Conservation (phyloP, 2,797 vertebrate species). For the Esox masquinongy region DNA sequence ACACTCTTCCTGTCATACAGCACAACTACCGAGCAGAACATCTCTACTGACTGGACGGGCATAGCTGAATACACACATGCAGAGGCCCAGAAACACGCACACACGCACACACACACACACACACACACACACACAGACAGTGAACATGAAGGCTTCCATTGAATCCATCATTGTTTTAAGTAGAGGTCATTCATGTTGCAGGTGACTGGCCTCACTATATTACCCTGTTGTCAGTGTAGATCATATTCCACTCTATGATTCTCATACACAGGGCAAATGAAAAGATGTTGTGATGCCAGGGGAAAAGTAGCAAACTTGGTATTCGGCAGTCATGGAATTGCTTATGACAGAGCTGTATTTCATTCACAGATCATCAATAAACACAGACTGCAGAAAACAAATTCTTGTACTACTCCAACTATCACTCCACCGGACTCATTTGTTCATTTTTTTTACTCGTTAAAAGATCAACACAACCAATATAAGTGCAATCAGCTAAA, state of each 20-base stretch:
- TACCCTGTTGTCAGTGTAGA: not conserved
- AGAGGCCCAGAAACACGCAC: not conserved
- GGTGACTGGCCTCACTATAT: not conserved
- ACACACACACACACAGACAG: not conserved
- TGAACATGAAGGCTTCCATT: not conserved
- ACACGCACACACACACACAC: not conserved
- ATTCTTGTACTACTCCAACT: not conserved
- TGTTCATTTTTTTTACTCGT: not conserved
- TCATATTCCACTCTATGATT: not conserved
- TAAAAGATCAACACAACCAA: too few species aligned
- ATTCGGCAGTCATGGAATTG: not conserved
- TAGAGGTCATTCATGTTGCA: constrained; percentile 1
- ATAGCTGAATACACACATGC: not conserved
- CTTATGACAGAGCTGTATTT: not conserved
- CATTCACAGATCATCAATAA: not conserved
- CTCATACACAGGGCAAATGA: not conserved
- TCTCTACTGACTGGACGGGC: not conserved
- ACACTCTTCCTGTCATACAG: not conserved
- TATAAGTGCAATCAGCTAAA: not conserved
- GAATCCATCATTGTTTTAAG: not conserved
- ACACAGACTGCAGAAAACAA: not conserved
- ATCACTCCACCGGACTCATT: not conserved
- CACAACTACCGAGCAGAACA: constrained; percentile 1
- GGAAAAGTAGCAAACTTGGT: not conserved
- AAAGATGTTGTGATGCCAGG: not conserved